Evolutionary conservation across 2,113 vertebrate genomes (phyloP).

Genomic region (Arothron firmamentum): DNA sequence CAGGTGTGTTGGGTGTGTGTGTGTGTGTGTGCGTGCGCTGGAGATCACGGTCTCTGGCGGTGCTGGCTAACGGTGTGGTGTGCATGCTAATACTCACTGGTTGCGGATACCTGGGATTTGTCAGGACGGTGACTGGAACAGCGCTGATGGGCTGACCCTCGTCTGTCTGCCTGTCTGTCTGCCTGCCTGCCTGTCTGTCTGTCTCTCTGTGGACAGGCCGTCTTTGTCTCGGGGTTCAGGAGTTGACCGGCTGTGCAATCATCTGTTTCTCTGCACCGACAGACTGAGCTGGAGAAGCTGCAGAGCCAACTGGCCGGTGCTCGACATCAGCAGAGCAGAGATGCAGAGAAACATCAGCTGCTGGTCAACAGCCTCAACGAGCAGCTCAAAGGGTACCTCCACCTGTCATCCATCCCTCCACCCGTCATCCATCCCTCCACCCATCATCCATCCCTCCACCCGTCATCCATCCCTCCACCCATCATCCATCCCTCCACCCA

Average conservation of each 20-base stretch:
- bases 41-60: conserved; percentile 62
- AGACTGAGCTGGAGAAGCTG: conserved; percentile 84
- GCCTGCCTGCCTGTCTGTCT: conserved; percentile 28
- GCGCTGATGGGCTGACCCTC: background rate
- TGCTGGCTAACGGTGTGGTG: conserved; percentile 72
- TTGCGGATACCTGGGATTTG: conserved; percentile 19
- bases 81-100: conserved; percentile 36
- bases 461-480: background rate
- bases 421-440: background rate
- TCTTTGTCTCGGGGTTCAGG: background rate
- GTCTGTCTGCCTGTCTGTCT: conserved; percentile 11
- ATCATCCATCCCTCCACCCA: no score
- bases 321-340: conserved; percentile 78
- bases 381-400: conserved; percentile 81
- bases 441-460: no score
- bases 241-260: background rate
- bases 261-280: conserved; percentile 31
- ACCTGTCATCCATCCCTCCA: background rate
- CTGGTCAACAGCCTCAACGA: conserved; percentile 80
- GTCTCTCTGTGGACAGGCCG: conserved; percentile 26
- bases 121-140: background rate
- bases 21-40: conserved; percentile 49
- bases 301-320: conserved; percentile 76
- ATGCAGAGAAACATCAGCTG: conserved; percentile 82
- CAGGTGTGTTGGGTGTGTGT: conserved; percentile 82